These are phyloP conservation scores for Bolinopsis microptera DNA, from an alignment of 37 sponge, comb jelly and placozoan genomes.

Conservation along the genomic window DNA sequence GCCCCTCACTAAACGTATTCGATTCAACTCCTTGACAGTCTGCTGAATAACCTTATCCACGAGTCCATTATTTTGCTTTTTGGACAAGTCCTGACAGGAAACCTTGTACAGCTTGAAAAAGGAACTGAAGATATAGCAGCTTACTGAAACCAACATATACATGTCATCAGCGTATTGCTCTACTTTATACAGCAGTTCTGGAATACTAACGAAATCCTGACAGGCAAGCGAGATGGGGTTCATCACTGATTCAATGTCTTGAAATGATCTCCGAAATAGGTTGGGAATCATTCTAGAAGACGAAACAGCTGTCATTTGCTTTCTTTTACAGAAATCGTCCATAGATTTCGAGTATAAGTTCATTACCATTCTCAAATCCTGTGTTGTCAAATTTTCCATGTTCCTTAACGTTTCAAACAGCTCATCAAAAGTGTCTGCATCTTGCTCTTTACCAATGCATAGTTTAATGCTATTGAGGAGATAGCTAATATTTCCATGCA, in stretches of 20 bases:
- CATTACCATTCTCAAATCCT: background rate
- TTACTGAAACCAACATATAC: background rate
- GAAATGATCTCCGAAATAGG: background rate
- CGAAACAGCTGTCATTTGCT: background rate
- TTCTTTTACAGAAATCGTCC: background rate
- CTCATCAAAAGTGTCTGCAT: background rate
- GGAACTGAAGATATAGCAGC: background rate
- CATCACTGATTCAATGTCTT: background rate
- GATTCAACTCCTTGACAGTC: background rate
- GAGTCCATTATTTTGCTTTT: background rate
- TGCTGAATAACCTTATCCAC: background rate
- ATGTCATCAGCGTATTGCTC: background rate
- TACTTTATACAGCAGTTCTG: background rate
- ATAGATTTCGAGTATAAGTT: background rate
- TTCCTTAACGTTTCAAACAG: background rate
- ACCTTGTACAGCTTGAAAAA: background rate
- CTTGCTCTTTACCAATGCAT: background rate
- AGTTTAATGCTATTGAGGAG: background rate
- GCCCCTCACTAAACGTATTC: background rate
- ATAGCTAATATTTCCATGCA: background rate
- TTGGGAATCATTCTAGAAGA: background rate
- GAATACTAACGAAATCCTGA: background rate
- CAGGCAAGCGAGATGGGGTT: background rate
- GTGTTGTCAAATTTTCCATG: background rate
- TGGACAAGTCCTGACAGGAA: background rate